Base-by-base conservation (phyloP, 2,113 vertebrate genomes). In the Scopus umbretta region DNA sequence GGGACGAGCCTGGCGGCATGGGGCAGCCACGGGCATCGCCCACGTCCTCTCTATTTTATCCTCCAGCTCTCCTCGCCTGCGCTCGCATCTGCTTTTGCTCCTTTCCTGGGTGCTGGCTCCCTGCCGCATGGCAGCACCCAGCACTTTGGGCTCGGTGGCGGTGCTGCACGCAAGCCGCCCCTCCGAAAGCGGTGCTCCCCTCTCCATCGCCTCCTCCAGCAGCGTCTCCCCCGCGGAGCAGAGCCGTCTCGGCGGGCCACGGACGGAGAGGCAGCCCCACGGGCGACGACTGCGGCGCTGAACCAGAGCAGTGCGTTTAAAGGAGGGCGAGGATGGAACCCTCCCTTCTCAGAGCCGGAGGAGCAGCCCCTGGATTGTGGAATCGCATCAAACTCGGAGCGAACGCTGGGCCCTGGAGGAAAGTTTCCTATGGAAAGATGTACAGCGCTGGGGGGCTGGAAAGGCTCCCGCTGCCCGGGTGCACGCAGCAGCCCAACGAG, bases 401-500 rank as follows among this genome's bases (percentile, higher is more conserved):
- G 3, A 65, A 12, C 1, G 18, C 83, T 9, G 87, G 75, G 83
- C 67, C 86, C 62, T 1, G 58, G 38, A 86, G 84, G 34, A 26
- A 78, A 86, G 58, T 91, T 96, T 94, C 90, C 92, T 91, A 86
- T 72, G 87, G 94, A 94, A 96, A 92, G 85, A 30, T 16, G 4
- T 6, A 80, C 16, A 73, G 49, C 0, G 43, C 66, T 4, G 47
- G 62, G 90, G 67, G 61, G 87, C 65, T 82, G 91, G 91, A 20
- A 23, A 62, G 49, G 40, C 66, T 87, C 71, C 65, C 26, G 23
- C 63, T 10, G 75, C 65, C 70, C 43, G 21, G 75, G 92, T 9
- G 42, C 55, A 6, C 0, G 32, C 42, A 53, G 80, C 80, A 52
- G 67, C 79, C 29, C 61, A 12, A 23, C 70, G 21, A 38, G 70